phyloP scores from a whole-genome alignment of 2,888 invertebrate species.

The Synanthedon formicaeformis region DNA sequence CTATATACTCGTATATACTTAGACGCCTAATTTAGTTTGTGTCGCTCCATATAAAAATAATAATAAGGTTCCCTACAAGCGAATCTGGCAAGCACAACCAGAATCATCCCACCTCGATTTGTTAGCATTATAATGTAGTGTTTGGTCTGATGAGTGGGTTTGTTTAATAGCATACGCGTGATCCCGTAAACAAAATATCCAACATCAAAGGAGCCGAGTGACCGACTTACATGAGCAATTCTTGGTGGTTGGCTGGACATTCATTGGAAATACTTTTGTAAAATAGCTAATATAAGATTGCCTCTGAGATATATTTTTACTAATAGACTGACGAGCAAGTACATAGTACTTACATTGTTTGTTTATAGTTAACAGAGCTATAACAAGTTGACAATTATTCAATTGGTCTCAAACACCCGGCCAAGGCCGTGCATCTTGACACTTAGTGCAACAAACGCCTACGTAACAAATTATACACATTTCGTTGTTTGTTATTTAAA shows the following conservation, averaged over 20 bases:
- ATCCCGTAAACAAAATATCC: constrained; percentile 56
- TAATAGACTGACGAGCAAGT: no score
- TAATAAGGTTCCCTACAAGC: no score
- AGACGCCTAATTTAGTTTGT: no score
- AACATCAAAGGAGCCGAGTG: constrained; percentile 43
- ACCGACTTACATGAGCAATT: background rate
- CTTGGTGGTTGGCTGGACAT: no score
- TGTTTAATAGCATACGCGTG: constrained; percentile 54
- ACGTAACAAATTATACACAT: background rate
- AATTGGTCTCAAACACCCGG: background rate
- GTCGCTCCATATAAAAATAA: no score
- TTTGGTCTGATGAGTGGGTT: constrained; percentile 27
- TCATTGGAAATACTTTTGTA: no score
- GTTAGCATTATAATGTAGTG: constrained; percentile 3
- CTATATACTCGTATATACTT: no score
- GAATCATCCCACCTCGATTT: background rate
- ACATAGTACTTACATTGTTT: no score
- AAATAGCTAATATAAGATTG: no score
- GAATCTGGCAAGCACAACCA: no score
- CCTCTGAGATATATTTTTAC: no score
- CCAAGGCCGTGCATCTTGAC: background rate
- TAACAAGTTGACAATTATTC: background rate
- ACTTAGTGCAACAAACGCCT: background rate
- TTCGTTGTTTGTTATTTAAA: no score
- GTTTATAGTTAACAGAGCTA: background rate